A percentile compares a stretch with the other conserved stretches of the same genome.
phyloP scores from a whole-genome alignment of 2,113 vertebrate species.

The Mustela nigripes region DNA sequence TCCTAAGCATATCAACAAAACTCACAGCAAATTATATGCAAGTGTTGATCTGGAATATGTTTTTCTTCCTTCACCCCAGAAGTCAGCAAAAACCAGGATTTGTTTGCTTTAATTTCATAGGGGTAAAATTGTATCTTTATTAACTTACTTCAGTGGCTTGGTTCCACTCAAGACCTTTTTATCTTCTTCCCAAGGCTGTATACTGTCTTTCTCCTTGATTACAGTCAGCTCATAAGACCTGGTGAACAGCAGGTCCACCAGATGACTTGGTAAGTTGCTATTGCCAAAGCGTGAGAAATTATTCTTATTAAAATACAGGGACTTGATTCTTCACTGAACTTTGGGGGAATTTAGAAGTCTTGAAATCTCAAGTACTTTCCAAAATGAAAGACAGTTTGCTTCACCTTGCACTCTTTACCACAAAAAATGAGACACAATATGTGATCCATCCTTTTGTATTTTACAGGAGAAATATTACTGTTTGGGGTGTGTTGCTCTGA shows the following conservation, averaged over 20 bases:
- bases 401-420: not conserved
- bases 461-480: not conserved
- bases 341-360: not conserved
- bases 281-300: not conserved
- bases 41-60: not conserved
- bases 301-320: not conserved
- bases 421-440: not conserved
- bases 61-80: slow-evolving; percentile 10
- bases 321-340: not conserved
- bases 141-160: not conserved
- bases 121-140: not conserved
- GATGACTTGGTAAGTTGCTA: not conserved
- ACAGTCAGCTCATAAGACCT: not conserved
- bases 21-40: not conserved
- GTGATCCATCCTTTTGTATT: not conserved
- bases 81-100: not conserved
- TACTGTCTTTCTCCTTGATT: not conserved
- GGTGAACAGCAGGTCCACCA: not conserved
- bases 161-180: not conserved
- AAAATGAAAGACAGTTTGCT: slow-evolving; percentile 44
- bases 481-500: not conserved
- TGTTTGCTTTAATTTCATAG: not conserved
- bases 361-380: not conserved
- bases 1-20: not conserved
- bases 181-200: not conserved